Base-by-base conservation (phyloP, 2,888 invertebrate genomes). In the Netelia fuscicornis region DNA sequence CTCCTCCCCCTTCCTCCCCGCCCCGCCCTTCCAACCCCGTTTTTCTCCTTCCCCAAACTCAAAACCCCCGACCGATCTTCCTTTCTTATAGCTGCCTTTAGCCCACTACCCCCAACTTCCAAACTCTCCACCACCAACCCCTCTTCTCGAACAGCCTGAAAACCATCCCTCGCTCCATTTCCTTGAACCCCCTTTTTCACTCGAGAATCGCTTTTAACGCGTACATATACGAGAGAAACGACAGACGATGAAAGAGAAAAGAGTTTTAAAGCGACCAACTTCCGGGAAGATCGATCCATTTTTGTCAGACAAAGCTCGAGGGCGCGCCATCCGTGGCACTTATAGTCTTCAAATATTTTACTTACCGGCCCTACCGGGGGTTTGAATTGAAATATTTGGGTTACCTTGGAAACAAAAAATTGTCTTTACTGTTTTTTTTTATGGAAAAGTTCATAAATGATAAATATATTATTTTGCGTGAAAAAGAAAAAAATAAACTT, bases 131-230 rank as follows among this genome's bases (percentile, higher is more conserved):
- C 68, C 25, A n/a, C 20, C 23, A 13, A 56, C 17, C 13, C 48
- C 44, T 62, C 81, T 44, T 64, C 65, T 65, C 25, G 64, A 68
- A 67, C 60, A 75, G 30, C 48, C 75, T 79, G 78, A 78, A 81
- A 78, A 78, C 62, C 77, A 52, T 20, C 54, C 30, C 77, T 52
- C 71, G 81, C 62, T 75, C 75, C 60, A 42, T 76, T 44, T 68
- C 52, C 52, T 44, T 78, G 52, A 60, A 25, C 65, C 65, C 64
- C 70, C 58, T 64, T 65, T 80, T 81, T 65, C 78, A 76, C 72
- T 65, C 42, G 81, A 76, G 75, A 78, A 75, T 81, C 70, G 75
- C 85, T 85, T 77, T 86, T 71, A 81, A 67, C 79, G 42, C 81
- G 25, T 56, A 58, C 42, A 60, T 37, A 71, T 42, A 70, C 13